phyloP scores from a whole-genome alignment of 2,888 invertebrate genomes.

The Andrena hattorfiana region DNA sequence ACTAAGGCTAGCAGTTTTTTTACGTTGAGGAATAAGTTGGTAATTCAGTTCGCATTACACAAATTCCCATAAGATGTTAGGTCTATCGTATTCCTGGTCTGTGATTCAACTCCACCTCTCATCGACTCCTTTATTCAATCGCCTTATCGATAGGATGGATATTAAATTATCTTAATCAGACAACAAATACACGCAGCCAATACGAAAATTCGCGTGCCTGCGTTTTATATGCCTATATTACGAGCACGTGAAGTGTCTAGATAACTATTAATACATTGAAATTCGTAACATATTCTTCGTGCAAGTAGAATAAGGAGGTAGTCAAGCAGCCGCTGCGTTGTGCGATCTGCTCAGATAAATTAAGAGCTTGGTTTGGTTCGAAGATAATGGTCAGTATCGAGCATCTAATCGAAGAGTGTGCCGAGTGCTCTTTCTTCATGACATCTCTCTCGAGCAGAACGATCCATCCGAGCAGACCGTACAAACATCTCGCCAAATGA shows the following conservation, averaged over 20 bases:
- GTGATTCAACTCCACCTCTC: constrained; percentile 12
- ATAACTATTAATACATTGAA: constrained; percentile 57
- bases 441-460: constrained; percentile 47
- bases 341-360: constrained; percentile 59
- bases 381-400: constrained; percentile 62
- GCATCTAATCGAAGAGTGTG: constrained; percentile 61
- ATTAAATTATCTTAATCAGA: constrained; percentile 27
- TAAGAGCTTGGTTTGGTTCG: constrained; percentile 58
- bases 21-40: no score
- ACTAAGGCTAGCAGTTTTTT: no score
- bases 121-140: constrained; percentile 14
- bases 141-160: constrained; percentile 16
- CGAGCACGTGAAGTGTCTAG: constrained; percentile 36
- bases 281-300: constrained; percentile 40
- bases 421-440: constrained; percentile 55
- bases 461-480: constrained; percentile 37
- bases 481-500: constrained; percentile 51
- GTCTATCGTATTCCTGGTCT: not conserved
- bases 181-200: constrained; percentile 11
- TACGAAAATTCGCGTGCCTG: constrained; percentile 28
- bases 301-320: constrained; percentile 49
- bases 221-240: constrained; percentile 32
- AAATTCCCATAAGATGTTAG: no score
- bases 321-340: constrained; percentile 46
- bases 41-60: no score